phyloP scores from a whole-genome alignment of 2,797 vertebrate genomes.

The Sebastes hubbsi region DNA sequence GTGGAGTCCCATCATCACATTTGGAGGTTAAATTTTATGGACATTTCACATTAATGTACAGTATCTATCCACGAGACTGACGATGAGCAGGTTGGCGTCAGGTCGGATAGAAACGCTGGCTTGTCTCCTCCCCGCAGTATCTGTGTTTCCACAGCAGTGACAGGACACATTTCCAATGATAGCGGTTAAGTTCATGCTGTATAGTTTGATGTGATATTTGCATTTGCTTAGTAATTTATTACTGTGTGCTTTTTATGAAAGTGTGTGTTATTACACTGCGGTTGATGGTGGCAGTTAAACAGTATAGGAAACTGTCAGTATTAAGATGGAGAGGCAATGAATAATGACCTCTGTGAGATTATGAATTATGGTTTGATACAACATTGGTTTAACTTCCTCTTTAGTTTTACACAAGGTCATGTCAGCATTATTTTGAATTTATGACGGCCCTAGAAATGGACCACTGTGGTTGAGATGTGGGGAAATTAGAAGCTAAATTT shows the following conservation, averaged over 20 bases:
- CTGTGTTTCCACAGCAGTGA: not conserved
- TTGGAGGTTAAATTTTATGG: not conserved
- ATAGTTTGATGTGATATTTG: conserved; percentile 50
- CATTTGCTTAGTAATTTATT: conserved; percentile 58
- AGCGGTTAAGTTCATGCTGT: conserved; percentile 14
- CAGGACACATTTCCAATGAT: not conserved
- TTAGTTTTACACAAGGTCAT: conserved; percentile 62
- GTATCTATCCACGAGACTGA: not conserved
- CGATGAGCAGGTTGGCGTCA: not conserved
- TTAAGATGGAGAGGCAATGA: conserved; percentile 42
- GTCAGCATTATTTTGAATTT: conserved; percentile 28
- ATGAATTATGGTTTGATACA: conserved; percentile 58
- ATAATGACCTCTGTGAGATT: conserved; percentile 47
- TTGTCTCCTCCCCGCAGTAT: not conserved
- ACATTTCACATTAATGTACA: not conserved
- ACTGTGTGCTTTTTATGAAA: conserved; percentile 31
- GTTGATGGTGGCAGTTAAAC: conserved; percentile 64
- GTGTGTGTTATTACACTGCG: conserved; percentile 47
- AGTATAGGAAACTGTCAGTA: conserved; percentile 46
- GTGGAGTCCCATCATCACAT: not conserved
- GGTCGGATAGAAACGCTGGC: not conserved
- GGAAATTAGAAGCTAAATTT: not conserved
- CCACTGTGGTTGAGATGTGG: not conserved
- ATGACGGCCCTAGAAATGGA: not conserved
- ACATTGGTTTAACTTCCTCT: conserved; percentile 60